phyloP scores from a whole-genome alignment of 2,797 vertebrate species.

The Gadopsis bispinosus region DNA sequence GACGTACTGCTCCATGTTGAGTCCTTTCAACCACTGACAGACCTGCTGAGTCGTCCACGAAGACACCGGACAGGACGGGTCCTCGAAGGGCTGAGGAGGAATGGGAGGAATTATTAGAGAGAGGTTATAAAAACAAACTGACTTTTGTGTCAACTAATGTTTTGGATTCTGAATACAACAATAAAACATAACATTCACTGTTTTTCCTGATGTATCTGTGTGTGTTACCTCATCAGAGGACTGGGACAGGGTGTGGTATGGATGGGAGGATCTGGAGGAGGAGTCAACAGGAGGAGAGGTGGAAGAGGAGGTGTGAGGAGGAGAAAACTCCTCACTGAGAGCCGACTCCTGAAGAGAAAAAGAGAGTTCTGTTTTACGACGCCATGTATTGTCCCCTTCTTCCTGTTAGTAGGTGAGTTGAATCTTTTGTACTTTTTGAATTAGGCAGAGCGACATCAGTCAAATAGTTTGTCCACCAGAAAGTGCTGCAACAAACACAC shows the following conservation, averaged over 20 bases:
- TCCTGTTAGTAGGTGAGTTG: background rate
- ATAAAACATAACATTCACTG: no score
- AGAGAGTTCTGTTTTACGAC: no score
- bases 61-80: constrained; percentile 79
- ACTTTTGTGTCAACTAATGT: no score
- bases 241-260: constrained; percentile 91
- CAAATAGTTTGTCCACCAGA: background rate
- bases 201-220: background rate
- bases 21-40: constrained; percentile 89
- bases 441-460: no score
- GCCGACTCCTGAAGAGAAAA: constrained; percentile 85
- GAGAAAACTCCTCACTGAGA: constrained; percentile 89
- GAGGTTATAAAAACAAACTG: no score
- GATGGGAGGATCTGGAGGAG: constrained; percentile 88
- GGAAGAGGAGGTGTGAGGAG: constrained; percentile 77
- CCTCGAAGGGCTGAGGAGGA: constrained; percentile 86
- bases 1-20: constrained; percentile 89
- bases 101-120: no score
- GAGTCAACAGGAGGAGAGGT: constrained; percentile 73
- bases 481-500: background rate
- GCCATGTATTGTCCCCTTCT: background rate
- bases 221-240: constrained; percentile 89
- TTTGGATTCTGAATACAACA: no score
- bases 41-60: constrained; percentile 92
- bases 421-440: no score